Conservation (phyloP, 2,888 invertebrate species). For the Entomobrya proxima region DNA sequence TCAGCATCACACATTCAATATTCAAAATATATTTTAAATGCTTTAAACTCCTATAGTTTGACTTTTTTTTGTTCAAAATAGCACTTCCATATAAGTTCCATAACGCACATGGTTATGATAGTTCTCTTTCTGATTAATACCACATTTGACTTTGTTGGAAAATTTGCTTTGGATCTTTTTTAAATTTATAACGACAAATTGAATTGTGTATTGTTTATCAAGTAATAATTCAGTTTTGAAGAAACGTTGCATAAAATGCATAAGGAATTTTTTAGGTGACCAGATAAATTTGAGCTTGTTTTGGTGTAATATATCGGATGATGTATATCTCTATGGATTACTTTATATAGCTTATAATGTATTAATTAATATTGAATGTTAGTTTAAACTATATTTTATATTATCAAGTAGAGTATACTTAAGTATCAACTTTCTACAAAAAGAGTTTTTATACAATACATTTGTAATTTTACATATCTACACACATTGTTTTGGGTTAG, state of each 20-base stretch:
- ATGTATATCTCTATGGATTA: background rate
- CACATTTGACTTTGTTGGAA: background rate
- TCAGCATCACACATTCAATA: no score
- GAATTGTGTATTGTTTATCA: background rate
- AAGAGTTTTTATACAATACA: background rate
- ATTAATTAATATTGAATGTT: no score
- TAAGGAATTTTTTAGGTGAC: slow-evolving; percentile 5
- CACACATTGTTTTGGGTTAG: background rate
- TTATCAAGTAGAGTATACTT: background rate
- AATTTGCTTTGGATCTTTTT: slow-evolving; percentile 6
- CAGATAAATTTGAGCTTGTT: slow-evolving; percentile 44
- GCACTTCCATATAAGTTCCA: background rate
- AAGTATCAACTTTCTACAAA: slow-evolving; percentile 23
- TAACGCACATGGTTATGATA: background rate
- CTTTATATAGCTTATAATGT: background rate
- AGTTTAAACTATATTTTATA: background rate
- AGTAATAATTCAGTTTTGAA: background rate
- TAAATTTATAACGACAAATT: slow-evolving; percentile 11
- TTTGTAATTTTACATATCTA: slow-evolving; percentile 8
- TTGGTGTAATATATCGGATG: no score
- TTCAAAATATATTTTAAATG: background rate
- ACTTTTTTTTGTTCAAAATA: background rate
- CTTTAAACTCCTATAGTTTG: background rate
- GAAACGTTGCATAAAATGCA: background rate
- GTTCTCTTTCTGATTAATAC: background rate